These are phyloP conservation scores for Hippasteria phrygiana DNA, from an alignment of 53 echinoderm and acorn worm species.

Conservation along the genomic window DNA sequence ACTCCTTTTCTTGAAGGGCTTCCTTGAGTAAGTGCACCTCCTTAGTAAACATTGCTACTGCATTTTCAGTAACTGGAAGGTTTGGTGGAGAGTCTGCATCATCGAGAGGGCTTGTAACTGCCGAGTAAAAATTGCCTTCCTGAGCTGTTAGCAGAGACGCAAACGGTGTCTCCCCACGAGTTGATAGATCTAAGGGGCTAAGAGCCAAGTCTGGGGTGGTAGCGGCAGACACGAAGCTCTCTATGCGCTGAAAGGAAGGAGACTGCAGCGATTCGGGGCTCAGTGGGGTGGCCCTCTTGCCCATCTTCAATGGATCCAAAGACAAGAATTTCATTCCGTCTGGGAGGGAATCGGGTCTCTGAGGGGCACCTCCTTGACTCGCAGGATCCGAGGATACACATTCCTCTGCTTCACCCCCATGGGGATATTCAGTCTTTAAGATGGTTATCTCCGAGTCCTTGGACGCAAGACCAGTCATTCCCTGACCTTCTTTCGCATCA, in stretches of 20 bases:
- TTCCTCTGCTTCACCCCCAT: not conserved
- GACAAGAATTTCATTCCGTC: slow-evolving; percentile 2
- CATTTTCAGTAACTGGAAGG: slow-evolving; percentile 4
- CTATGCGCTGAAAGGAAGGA: slow-evolving; percentile 28
- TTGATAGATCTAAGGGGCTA: slow-evolving; percentile 45
- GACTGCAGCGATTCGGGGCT: slow-evolving; percentile 37
- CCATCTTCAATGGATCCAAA: not conserved
- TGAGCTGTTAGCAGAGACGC: slow-evolving; percentile 54
- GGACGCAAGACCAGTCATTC: no score
- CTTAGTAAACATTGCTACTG: not conserved
- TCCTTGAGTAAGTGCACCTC: slow-evolving; percentile 32
- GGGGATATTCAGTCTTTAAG: not conserved
- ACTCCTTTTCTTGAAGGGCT: slow-evolving; percentile 34
- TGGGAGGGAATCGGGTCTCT: slow-evolving; percentile 48
- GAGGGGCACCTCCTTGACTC: not conserved
- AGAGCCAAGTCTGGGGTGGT: slow-evolving; percentile 59
- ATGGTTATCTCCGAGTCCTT: slow-evolving; percentile 18
- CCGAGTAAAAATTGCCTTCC: slow-evolving; percentile 41
- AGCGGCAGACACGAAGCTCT: slow-evolving; percentile 66
- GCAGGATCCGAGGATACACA: not conserved
- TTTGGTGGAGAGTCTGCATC: slow-evolving; percentile 34
- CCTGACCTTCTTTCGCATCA: not conserved
- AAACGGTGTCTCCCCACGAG: slow-evolving; percentile 68
- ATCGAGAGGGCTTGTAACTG: slow-evolving; percentile 58
- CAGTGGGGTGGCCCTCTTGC: not conserved